Percentiles rank a stretch among this genome's conserved stretches.
Conservation (phyloP, 2,888 invertebrate species). For the Orthonychiurus folsomi region DNA sequence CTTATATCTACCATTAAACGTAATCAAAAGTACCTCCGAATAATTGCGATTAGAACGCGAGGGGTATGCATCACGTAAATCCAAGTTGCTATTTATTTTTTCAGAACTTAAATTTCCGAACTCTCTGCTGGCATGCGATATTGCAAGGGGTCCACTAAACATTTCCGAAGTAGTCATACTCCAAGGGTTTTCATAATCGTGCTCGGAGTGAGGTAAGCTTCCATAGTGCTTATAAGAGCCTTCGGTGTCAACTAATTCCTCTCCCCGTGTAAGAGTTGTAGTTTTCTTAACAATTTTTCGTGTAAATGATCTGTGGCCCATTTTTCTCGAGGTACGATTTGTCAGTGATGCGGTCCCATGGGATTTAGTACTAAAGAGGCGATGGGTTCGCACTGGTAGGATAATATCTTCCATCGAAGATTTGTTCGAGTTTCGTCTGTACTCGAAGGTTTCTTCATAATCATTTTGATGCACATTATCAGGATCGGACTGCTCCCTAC, state of each 20-base stretch:
- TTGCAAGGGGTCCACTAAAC: no score
- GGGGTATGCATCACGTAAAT: no score
- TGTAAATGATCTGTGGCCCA: constrained; percentile 71
- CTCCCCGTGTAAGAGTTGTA: constrained; percentile 76
- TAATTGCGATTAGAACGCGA: no score
- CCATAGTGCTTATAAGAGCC: no score
- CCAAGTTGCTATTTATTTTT: no score
- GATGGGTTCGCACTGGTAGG: constrained; percentile 71
- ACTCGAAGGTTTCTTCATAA: constrained; percentile 46
- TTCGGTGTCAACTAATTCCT: constrained; percentile 69
- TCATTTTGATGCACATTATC: constrained; percentile 46
- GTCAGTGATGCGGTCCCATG: constrained; percentile 68
- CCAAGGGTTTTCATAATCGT: no score
- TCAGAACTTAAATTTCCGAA: no score
- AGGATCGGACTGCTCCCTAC: constrained; percentile 56
- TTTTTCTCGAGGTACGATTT: constrained; percentile 69
- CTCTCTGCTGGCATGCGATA: no score
- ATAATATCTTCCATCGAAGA: constrained; percentile 45
- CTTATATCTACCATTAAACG: no score
- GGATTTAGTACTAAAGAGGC: constrained; percentile 72
- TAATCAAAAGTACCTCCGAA: no score
- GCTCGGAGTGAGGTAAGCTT: no score
- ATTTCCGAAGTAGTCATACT: no score
- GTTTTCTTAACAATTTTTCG: constrained; percentile 79
- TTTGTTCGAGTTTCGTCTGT: constrained; percentile 49